Evolutionary conservation across 2,113 vertebrate genomes (phyloP).

Genomic region (Harpagus bidentatus): DNA sequence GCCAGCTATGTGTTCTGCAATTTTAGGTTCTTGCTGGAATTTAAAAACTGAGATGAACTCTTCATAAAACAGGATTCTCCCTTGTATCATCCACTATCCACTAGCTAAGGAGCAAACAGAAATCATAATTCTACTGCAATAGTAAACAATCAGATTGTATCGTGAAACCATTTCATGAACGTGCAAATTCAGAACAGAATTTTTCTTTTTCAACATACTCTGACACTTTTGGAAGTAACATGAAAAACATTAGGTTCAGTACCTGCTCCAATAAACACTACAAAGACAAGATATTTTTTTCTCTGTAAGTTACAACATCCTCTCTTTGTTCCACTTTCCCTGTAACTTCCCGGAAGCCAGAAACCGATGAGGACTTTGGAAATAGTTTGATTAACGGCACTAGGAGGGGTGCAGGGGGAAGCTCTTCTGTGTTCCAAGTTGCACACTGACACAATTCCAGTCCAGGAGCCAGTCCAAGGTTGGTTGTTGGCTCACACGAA

Average conservation of each 20-base stretch:
- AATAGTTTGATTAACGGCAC: not conserved
- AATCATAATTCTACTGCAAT: not conserved
- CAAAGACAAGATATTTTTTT: not conserved
- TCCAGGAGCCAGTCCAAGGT: not conserved
- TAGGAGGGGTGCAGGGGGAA: no score
- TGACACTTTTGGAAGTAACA: not conserved
- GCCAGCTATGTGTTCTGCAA: not conserved
- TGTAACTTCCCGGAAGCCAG: not conserved
- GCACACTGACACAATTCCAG: not conserved
- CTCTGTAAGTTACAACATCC: not conserved
- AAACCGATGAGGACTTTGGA: not conserved
- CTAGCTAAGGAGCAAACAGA: not conserved
- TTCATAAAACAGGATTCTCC: not conserved
- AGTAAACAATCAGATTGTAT: not conserved
- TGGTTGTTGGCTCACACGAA: not conserved
- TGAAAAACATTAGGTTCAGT: not conserved
- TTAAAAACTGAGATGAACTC: not conserved
- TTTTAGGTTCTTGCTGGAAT: not conserved
- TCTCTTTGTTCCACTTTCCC: not conserved
- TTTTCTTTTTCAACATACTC: not conserved
- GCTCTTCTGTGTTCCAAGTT: not conserved
- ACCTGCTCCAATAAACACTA: not conserved
- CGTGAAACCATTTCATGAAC: not conserved
- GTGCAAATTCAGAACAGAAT: not conserved
- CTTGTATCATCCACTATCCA: rapidly evolving